phyloP scores from a whole-genome alignment of 2,797 vertebrate genomes.

The Crax fasciolata region DNA sequence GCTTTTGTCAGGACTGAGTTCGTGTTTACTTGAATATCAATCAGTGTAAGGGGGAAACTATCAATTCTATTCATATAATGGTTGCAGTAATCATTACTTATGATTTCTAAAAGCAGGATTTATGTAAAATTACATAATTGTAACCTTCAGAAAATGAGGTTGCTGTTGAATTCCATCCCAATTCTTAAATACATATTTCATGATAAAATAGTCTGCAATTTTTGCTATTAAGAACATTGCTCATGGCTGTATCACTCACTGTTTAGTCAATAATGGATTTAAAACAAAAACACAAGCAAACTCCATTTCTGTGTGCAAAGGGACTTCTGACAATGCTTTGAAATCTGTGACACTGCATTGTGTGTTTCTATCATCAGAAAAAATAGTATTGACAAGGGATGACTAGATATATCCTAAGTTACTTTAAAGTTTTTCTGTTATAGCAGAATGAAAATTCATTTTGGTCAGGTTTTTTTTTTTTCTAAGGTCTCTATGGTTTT shows the following conservation, averaged over 20 bases:
- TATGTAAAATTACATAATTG: conserved; percentile 44
- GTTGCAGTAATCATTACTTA: neutral
- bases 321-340: conserved; percentile 3
- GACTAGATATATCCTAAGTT: neutral
- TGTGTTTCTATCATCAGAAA: conserved; percentile 23
- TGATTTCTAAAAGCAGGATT: conserved; percentile 15
- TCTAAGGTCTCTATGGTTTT: neutral
- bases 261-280: neutral
- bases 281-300: neutral
- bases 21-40: conserved; percentile 1
- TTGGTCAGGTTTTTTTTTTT: neutral
- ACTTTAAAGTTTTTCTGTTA: neutral
- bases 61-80: neutral
- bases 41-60: neutral
- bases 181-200: conserved; percentile 49
- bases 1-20: neutral
- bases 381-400: conserved; percentile 20
- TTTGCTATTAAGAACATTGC: conserved; percentile 18
- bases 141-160: conserved; percentile 39
- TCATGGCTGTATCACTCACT: conserved; percentile 36
- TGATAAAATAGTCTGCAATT: neutral
- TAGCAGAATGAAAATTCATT: neutral
- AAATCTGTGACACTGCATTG: conserved; percentile 20
- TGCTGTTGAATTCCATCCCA: conserved; percentile 25
- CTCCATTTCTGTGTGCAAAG: conserved; percentile 49